A percentile compares a stretch with the other conserved stretches of the same genome.
These are phyloP conservation scores for Boulengeromyrus knoepffleri DNA, from an alignment of 2,113 vertebrate genomes.

Conservation along the genomic window DNA sequence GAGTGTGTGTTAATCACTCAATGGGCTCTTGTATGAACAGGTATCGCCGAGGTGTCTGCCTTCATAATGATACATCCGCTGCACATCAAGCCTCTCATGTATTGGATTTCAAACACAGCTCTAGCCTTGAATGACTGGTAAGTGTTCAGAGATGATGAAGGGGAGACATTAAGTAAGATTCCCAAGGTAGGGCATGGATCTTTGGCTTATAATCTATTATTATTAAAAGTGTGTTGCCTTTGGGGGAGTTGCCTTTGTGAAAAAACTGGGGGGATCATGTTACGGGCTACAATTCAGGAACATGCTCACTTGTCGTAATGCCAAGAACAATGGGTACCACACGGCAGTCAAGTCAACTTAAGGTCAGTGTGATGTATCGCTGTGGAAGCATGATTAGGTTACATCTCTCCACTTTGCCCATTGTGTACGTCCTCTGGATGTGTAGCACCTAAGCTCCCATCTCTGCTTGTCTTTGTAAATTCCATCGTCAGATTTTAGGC, in stretches of 20 bases:
- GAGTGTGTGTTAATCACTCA: not conserved
- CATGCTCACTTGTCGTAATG: not conserved
- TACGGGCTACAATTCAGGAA: not conserved
- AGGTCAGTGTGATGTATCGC: not conserved
- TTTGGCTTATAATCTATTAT: not conserved
- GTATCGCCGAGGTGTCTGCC: not conserved
- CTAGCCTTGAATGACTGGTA: not conserved
- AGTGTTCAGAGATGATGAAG: not conserved
- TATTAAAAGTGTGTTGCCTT: not conserved
- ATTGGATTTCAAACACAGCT: not conserved
- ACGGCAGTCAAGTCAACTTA: not conserved
- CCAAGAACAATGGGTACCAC: conserved; percentile 1
- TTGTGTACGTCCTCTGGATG: not conserved
- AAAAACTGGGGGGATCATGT: not conserved
- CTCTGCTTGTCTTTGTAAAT: not conserved
- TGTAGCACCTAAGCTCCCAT: not conserved
- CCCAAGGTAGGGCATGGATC: not conserved
- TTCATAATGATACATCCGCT: not conserved
- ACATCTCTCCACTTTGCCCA: not conserved
- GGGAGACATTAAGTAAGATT: not conserved
- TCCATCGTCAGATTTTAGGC: not conserved
- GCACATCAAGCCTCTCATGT: not conserved
- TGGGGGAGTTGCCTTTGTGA: not conserved
- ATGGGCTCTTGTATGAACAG: not conserved
- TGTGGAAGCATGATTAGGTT: not conserved